A percentile compares a stretch with the other conserved stretches of the same genome.
phyloP scores from a whole-genome alignment of 2,113 vertebrate genomes.

The Tychaedon coryphoeus region DNA sequence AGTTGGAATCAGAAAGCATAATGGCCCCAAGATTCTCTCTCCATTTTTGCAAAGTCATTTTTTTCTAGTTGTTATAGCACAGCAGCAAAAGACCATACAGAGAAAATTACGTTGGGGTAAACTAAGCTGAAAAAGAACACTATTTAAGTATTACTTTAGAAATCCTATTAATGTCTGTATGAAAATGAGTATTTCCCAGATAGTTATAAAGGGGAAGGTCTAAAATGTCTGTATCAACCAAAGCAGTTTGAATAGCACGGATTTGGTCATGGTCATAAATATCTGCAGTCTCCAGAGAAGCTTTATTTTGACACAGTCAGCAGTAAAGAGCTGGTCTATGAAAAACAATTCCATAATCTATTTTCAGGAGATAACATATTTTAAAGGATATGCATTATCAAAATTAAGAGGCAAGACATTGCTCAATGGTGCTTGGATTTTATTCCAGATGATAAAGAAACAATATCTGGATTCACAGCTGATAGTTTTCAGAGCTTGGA shows the following conservation, averaged over 20 bases:
- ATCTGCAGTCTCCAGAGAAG: neutral
- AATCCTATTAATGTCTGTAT: neutral
- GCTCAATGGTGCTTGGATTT: neutral
- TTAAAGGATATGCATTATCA: neutral
- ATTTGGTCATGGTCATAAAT: neutral
- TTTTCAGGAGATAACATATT: neutral
- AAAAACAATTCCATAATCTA: neutral
- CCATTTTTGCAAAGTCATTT: conserved; percentile 57
- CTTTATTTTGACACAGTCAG: neutral
- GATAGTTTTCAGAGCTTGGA: neutral
- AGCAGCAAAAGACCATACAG: neutral
- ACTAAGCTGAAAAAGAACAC: neutral
- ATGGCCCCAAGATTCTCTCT: conserved; percentile 29
- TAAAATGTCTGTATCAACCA: neutral
- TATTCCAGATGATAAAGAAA: neutral
- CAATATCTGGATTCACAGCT: neutral
- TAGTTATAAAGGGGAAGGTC: neutral
- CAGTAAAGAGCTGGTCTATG: neutral
- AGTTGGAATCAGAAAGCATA: conserved; percentile 47
- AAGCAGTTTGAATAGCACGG: neutral
- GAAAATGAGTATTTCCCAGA: neutral
- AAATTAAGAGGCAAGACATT: neutral
- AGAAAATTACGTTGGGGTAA: neutral
- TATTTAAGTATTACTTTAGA: neutral
- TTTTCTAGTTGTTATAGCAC: neutral